Conservation (phyloP, 64 coral and sea anemone genomes). For the Pocillopora verrucosa region DNA sequence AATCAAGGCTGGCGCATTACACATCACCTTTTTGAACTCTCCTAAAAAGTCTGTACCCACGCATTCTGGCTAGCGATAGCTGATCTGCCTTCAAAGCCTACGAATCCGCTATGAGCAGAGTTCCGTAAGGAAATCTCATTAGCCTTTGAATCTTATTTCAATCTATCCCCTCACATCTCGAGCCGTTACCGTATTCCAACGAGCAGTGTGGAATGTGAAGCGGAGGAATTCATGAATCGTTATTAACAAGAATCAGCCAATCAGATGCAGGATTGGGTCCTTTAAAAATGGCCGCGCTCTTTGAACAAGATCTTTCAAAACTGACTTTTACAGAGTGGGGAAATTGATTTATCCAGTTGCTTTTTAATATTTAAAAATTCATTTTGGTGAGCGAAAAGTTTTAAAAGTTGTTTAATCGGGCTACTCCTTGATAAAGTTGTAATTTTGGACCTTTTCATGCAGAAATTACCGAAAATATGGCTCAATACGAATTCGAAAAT, state of each 20-base stretch:
- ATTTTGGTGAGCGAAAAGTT: background rate
- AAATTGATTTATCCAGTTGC: background rate
- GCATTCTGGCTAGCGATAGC: too few species aligned
- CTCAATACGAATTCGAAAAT: conserved; percentile 48
- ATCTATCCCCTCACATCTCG: too few species aligned
- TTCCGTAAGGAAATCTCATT: too few species aligned
- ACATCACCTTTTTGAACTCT: too few species aligned
- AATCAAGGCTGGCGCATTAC: too few species aligned
- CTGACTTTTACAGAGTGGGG: background rate
- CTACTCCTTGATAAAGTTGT: background rate
- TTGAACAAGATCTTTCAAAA: background rate
- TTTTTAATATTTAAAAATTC: background rate
- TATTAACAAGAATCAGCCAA: background rate
- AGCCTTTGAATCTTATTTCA: too few species aligned
- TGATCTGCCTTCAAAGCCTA: too few species aligned
- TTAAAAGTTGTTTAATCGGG: background rate
- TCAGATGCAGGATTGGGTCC: background rate
- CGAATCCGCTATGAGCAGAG: too few species aligned
- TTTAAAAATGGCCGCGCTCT: conserved; percentile 33
- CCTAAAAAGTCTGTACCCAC: too few species aligned
- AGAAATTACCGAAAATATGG: conserved; percentile 25
- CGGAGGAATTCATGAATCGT: background rate
- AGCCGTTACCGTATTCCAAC: too few species aligned
- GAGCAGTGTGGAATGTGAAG: too few species aligned
- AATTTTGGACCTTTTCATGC: background rate